A percentile compares a stretch with the other conserved stretches of the same genome.
Evolutionary conservation across 2,113 vertebrate genomes (phyloP).

Genomic region (Myanophis thanlyinensis): DNA sequence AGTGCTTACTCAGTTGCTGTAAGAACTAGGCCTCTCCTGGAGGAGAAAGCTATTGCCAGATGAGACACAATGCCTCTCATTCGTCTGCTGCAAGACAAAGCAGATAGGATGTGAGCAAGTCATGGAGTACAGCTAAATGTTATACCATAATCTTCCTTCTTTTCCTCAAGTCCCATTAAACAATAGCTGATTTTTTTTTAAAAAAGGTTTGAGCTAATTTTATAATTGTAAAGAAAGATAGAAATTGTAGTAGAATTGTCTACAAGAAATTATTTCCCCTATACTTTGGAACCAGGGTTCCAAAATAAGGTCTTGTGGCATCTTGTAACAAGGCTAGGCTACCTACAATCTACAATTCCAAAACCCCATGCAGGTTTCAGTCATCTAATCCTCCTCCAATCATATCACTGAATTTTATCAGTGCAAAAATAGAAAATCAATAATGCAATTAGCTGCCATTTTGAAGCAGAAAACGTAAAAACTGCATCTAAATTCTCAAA

Average conservation of each 20-base stretch:
- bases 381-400: background rate
- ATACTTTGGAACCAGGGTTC: background rate
- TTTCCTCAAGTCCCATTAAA: background rate
- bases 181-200: background rate
- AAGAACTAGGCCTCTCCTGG: background rate
- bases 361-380: background rate
- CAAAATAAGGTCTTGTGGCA: background rate
- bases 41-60: background rate
- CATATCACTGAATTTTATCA: background rate
- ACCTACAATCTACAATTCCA: background rate
- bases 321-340: background rate
- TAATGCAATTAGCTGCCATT: background rate
- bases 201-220: background rate
- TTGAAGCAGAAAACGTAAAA: background rate
- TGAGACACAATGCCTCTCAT: background rate
- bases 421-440: background rate
- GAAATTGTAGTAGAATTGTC: background rate
- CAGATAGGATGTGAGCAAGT: background rate
- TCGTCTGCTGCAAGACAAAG: slow-evolving; percentile 2
- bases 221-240: background rate
- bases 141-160: background rate
- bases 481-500: background rate
- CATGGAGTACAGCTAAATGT: background rate
- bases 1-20: background rate
- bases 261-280: background rate